These are phyloP conservation scores for Gymnogyps californianus DNA, from an alignment of 2,113 vertebrate genomes.

Conservation along the genomic window DNA sequence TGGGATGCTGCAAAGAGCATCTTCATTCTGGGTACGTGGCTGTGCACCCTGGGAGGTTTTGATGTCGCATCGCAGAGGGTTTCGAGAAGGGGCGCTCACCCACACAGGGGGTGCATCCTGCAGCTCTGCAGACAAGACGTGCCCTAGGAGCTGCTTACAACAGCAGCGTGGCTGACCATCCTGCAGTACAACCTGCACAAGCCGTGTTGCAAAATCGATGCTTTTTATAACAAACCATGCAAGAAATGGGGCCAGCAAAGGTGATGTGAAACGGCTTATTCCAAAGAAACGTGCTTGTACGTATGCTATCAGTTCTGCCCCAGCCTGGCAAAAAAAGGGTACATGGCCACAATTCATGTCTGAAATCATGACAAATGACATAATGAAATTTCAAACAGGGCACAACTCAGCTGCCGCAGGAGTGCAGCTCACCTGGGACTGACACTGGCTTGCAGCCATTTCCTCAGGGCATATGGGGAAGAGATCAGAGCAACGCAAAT, in stretches of 20 bases:
- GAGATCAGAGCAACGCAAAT: not conserved
- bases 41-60: not conserved
- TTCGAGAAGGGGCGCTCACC: not conserved
- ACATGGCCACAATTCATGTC: fast-evolving
- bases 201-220: not conserved
- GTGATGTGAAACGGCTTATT: not conserved
- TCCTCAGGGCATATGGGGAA: fast-evolving
- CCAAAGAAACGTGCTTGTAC: fast-evolving
- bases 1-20: not conserved
- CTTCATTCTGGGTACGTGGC: not conserved
- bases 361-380: not conserved
- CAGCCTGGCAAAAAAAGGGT: not conserved
- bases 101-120: not conserved
- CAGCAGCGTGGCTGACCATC: fast-evolving
- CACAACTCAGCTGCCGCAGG: fast-evolving
- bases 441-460: fast-evolving
- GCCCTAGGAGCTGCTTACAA: not conserved
- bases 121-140: not conserved
- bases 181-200: not conserved
- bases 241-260: not conserved
- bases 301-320: not conserved
- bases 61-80: not conserved
- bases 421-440: not conserved
- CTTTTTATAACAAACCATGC: not conserved
- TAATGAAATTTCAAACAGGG: not conserved